Percentiles rank a stretch among this genome's conserved stretches.
These are phyloP conservation scores for Calliphora vomitoria DNA, from an alignment of 2,888 invertebrate genomes.

Conservation along the genomic window DNA sequence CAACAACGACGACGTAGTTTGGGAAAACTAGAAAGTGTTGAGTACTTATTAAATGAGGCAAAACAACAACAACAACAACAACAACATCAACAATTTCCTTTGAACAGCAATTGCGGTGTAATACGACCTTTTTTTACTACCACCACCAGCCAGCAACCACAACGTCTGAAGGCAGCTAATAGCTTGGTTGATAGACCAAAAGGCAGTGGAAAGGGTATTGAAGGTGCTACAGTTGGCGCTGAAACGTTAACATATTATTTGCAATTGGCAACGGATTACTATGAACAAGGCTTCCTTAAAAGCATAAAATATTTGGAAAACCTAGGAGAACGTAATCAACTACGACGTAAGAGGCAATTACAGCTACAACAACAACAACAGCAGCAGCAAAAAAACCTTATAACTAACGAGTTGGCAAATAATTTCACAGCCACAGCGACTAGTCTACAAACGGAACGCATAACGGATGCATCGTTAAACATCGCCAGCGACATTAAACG, in stretches of 20 bases:
- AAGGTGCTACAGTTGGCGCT: conserved; percentile 29
- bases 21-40: conserved; percentile 72
- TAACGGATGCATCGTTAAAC: conserved; percentile 62
- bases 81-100: conserved; percentile 51
- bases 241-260: conserved; percentile 75
- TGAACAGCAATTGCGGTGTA: conserved; percentile 39
- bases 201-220: conserved; percentile 4
- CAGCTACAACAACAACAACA: conserved; percentile 67
- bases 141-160: not conserved
- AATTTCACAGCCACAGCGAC: conserved; percentile 32
- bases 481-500: conserved; percentile 26
- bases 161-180: not conserved
- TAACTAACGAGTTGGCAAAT: conserved; percentile 34
- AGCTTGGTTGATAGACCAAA: not conserved
- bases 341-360: conserved; percentile 51
- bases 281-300: conserved; percentile 82
- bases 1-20: conserved; percentile 60
- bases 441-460: conserved; percentile 42
- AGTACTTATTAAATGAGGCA: conserved; percentile 19
- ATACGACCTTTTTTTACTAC: conserved; percentile 41
- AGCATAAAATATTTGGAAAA: conserved; percentile 83
- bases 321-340: conserved; percentile 80
- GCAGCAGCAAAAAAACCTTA: conserved; percentile 39
- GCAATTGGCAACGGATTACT: conserved; percentile 82
- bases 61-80: conserved; percentile 60